A percentile compares a stretch with the other conserved stretches of the same genome.
Evolutionary conservation across 2,888 invertebrate genomes (phyloP).

Genomic region (Lasioglossum pauxillum): DNA sequence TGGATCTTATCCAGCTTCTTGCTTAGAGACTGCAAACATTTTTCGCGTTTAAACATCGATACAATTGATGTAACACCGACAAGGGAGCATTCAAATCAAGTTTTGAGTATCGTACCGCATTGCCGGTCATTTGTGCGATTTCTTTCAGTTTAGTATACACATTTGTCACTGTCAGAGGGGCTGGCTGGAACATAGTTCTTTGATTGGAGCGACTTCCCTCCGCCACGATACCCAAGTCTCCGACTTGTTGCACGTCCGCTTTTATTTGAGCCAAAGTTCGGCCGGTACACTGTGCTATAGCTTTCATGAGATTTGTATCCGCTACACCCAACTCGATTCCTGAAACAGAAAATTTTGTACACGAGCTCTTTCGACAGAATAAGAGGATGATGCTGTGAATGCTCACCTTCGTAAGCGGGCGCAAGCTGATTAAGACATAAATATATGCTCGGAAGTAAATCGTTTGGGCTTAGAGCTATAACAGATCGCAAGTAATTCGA

Average conservation of each 20-base stretch:
- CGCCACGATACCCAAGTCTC: slow-evolving; percentile 96
- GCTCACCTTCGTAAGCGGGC: slow-evolving; percentile 95
- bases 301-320: slow-evolving; percentile 97
- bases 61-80: background rate
- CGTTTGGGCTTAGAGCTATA: slow-evolving; percentile 94
- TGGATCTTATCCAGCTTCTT: slow-evolving; percentile 97
- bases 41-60: slow-evolving; percentile 11
- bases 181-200: slow-evolving; percentile 94
- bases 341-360: slow-evolving; percentile 66
- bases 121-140: slow-evolving; percentile 94
- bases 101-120: slow-evolving; percentile 85
- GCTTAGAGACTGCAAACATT: slow-evolving; percentile 87
- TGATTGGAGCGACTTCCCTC: slow-evolving; percentile 94
- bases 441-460: slow-evolving; percentile 95
- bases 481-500: slow-evolving; percentile 97
- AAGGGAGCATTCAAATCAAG: background rate
- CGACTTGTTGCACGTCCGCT: slow-evolving; percentile 88
- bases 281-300: slow-evolving; percentile 95
- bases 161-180: slow-evolving; percentile 89
- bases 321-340: slow-evolving; percentile 96
- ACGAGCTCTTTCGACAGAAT: background rate
- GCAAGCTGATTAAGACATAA: slow-evolving; percentile 98
- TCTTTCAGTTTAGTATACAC: slow-evolving; percentile 95
- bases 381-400: background rate
- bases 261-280: slow-evolving; percentile 93